Conservation (phyloP, 2,888 invertebrate species). For the Leptarthrus brevirostris region DNA sequence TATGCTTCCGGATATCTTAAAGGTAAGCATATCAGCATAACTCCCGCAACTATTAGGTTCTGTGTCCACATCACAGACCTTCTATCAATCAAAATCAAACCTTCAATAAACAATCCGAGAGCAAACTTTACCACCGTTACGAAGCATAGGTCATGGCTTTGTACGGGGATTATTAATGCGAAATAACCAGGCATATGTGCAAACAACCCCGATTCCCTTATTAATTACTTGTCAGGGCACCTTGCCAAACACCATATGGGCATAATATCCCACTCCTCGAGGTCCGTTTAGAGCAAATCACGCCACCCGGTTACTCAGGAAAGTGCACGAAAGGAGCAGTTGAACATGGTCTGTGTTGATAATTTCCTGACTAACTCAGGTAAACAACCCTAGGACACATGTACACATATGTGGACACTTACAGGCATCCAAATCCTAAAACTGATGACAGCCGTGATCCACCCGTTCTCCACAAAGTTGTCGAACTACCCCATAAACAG, state of each 20-base stretch:
- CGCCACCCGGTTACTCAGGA: slow-evolving; percentile 47
- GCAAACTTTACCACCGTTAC: slow-evolving; percentile 44
- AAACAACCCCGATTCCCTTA: slow-evolving; percentile 59
- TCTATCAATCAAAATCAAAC: slow-evolving; percentile 49
- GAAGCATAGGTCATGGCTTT: slow-evolving; percentile 45
- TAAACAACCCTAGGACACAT: slow-evolving; percentile 55
- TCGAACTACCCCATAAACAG: slow-evolving; percentile 38
- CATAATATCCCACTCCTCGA: slow-evolving; percentile 4
- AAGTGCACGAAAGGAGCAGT: slow-evolving; percentile 42
- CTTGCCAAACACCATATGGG: slow-evolving; percentile 57
- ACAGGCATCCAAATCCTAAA: slow-evolving; percentile 27
- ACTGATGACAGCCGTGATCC: slow-evolving; percentile 30
- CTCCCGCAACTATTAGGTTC: slow-evolving; percentile 39
- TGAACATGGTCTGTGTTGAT: slow-evolving; percentile 55
- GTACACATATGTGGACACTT: slow-evolving; percentile 46
- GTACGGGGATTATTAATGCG: slow-evolving; percentile 58
- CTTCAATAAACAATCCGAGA: slow-evolving; percentile 47
- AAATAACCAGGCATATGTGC: slow-evolving; percentile 59
- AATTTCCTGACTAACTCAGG: slow-evolving; percentile 57
- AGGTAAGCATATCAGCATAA: slow-evolving; percentile 28
- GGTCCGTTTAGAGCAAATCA: slow-evolving; percentile 19
- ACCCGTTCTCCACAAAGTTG: slow-evolving; percentile 12
- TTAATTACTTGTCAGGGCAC: slow-evolving; percentile 60
- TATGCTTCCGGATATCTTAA: slow-evolving; percentile 5
- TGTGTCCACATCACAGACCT: slow-evolving; percentile 24